Evolutionary conservation across 2,797 vertebrate genomes (phyloP), one percentile per base, ranked within the genome.

Genomic region (Leptatherina wallacei): DNA sequence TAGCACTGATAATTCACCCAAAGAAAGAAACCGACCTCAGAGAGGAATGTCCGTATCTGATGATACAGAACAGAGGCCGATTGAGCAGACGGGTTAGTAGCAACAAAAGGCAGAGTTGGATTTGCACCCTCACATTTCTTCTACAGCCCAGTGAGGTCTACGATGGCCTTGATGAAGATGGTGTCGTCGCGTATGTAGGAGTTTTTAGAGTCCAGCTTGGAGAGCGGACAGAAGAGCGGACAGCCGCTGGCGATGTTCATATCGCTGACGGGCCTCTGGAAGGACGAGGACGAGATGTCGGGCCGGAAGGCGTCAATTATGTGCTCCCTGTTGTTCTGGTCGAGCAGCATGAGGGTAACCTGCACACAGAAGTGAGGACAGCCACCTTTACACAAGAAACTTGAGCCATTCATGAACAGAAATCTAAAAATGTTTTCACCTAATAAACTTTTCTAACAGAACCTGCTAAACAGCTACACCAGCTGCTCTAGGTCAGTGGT

Each of bases 221-320:
- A 92, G 22, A 99, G 95, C 0, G 97, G 97, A 81, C 97, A 99
- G 94, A 99, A 99, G 69, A 98, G 97, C 0, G 98, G 98, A 82
- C 98, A 99, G 81, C 98, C 98, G 0, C 98, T 99, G 83, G 98
- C 98, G 1, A 99, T 97, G 93, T 99, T 99, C 97, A 99, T 99
- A 52, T 98, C 97, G 0, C 95, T 96, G 88, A 98, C 92, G 0
- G 98, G 98, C 68, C 97, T 94, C 94, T 99, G 98, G 92, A 99
- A 99, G 64, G 98, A 99, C 0, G 97, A 97, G 1, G 98, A 99
- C 0, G 95, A 95, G 82, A 98, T 94, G 0, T 99, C 98, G 0
- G 98, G 98, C 16, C 98, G 91, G 92, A 99, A 99, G 80, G 98
- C 98, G 0, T 99, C 98, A 0, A 99, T 98, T 78, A 99, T 96